Base-by-base conservation (phyloP, 2,113 vertebrate species). In the Pycnonotus jocosus region DNA sequence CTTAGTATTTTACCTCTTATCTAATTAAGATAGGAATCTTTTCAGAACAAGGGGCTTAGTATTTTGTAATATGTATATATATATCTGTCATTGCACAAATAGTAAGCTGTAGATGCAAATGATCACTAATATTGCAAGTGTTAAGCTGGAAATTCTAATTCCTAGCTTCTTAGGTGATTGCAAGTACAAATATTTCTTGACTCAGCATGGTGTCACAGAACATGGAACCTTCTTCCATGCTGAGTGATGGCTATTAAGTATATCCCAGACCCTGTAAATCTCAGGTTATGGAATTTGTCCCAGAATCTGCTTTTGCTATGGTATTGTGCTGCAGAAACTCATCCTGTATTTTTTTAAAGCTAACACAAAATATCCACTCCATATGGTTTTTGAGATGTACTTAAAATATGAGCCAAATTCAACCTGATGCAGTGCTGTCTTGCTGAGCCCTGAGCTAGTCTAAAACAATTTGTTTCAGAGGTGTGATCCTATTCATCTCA, bases 371-470 rank as follows among this genome's bases (percentile, higher is more conserved):
- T 84, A 84, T 56, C 40, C 11, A 45, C 45, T 92, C 83, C 87
- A 68, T 90, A 86, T 93, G 76, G 25, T 90, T 91, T 86, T 90
- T 35, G 61, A 93, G 61, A 84, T 7, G 3, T 81, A 69, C 28
- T 84, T 95, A 76, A 81, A 94, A 71, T 86, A 73, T 27, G 68
- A 94, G 82, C 92, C 82, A 96, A 88, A 64, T 83, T 80, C 72
- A 93, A 78, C 42, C 48, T 90, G 81, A 77, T 86, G 54, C 42
- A 48, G 17, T 0, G 0, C 66, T 93, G 56, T 73, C 93, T 95
- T 88, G 64, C 85, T 88, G 79, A 91, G 68, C 25, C 37, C 79
- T 81, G 56, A 92, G 74, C 79, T 77, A 81, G 72, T 77, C 82
- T 90, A 60, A 94, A 94, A 51, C 62, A 81, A 68, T 84, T 88